These are phyloP conservation scores for Sericinus montela DNA, from an alignment of 2,888 invertebrate species.

Conservation along the genomic window DNA sequence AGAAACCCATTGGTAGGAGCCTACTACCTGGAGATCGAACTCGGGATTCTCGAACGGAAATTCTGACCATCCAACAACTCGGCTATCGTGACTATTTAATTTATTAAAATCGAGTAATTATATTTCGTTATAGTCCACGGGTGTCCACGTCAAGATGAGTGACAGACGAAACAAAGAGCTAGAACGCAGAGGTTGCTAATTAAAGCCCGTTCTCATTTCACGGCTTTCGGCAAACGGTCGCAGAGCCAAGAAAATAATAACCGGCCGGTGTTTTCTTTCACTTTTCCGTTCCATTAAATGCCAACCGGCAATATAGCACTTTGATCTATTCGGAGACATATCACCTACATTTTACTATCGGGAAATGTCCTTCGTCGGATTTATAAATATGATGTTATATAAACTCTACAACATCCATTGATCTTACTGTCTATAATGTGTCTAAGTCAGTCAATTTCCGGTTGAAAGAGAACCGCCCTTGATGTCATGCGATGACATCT, in stretches of 20 bases:
- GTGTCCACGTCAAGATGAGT: constrained; percentile 5
- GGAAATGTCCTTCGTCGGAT: constrained; percentile 19
- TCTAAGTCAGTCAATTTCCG: not conserved
- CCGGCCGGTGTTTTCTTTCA: constrained; percentile 43
- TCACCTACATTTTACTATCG: constrained; percentile 26
- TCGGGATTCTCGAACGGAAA: no score
- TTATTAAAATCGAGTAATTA: no score
- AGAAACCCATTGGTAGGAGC: no score
- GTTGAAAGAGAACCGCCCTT: not conserved
- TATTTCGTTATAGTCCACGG: not conserved
- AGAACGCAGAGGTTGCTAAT: constrained; percentile 7
- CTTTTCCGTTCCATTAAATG: constrained; percentile 40
- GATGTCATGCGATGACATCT: constrained; percentile 7
- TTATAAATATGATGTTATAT: not conserved
- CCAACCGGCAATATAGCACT: constrained; percentile 30
- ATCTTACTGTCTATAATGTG: not conserved
- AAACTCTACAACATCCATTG: not conserved
- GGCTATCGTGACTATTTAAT: no score
- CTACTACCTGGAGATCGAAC: no score
- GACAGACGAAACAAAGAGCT: constrained; percentile 5
- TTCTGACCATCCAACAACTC: no score
- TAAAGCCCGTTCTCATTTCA: constrained; percentile 35
- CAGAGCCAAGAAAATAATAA: constrained; percentile 30
- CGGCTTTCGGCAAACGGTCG: constrained; percentile 25
- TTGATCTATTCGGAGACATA: constrained; percentile 47